Evolutionary conservation across 2,888 invertebrate genomes (phyloP), one percentile per base, ranked within the genome.

Genomic region (Nomada hirtipes): DNA sequence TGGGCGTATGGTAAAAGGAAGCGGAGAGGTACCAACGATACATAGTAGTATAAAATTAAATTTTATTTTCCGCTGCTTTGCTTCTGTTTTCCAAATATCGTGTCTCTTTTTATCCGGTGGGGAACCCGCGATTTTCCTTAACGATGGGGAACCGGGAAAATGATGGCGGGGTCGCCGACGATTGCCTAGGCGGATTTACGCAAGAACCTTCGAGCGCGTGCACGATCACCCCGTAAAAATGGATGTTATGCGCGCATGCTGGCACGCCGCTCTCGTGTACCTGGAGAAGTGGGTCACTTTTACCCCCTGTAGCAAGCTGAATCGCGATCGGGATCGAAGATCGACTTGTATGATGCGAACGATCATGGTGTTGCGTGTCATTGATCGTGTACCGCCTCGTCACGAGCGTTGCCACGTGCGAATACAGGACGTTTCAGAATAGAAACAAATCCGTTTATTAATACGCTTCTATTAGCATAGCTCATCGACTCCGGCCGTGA

Each of bases 281-380:
- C 71, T 76, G 52, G 36, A 59, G 47, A 91, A 91, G 89, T 91
- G 86, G 91, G 91, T 90, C 91, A 90, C 90, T 91, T 90, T 91
- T 90, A 90, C 89, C 90, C 90, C 88, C 89, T 86, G 83, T 85
- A 87, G 88, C 88, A 80, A 84, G 73, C 83, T 75, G 69, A 83
- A 90, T 88, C 82, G 76, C 70, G 87, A 89, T 89, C 89, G 50
- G 78, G 86, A 88, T 87, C 81, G 55, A 76, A 72, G 73, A 83
- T 86, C 87, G 80, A 67, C 76, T 67, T 67, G 69, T 64, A 36
- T 42, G 76, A 78, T 68, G 76, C 74, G 63, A 79, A 53, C 55
- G 76, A 81, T 83, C 88, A 70, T 61, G 74, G 59, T 70, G 71
- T 77, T 71, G 82, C 73, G 71, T 77, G 59, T 65, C 82, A 42